Base-by-base conservation (phyloP, 2,797 vertebrate species). In the Triplophysa yarkandensis region DNA sequence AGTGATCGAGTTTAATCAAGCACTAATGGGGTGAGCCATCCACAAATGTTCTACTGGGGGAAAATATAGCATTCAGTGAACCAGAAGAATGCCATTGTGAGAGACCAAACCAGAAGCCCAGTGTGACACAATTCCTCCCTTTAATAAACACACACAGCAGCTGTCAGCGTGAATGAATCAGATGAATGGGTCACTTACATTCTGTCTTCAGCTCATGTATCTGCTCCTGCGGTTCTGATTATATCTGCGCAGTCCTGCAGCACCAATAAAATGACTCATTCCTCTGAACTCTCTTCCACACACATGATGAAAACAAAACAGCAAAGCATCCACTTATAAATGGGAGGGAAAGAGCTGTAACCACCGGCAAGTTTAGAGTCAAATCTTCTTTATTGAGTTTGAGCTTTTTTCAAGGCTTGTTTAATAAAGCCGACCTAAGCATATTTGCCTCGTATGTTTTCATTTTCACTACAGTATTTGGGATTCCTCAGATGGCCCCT, bases 221-320 rank as follows among this genome's bases (percentile, higher is more conserved):
- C 52, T 13, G 4, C 28, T 60, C 3, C 27, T 13, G 7, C 0
- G 25, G 41, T 46, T 21, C 30, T 16, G 19, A 50, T n/a, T 69
- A 34, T 16, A 8, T 39, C 65, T 21, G 52, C 34, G 34, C 34
- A 55, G 50, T 68, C 50, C 32, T 30, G 36, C 67, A 19, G 39
- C 52, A 30, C 5, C 10, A 27, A 36, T 27, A 43, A 25, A 36
- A 13, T 69, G 44, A 66, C 9, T 5, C 17, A 4, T 6, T 70
- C 54, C n/a, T 70, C 41, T 61, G 17, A 58, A 46, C 39, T n/a
- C 70, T n/a, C 25, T 28, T 21, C 3, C 25, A 48, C 27, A 74
- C 27, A 23, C 50, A 50, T 23, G 11, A 54, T 27, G 5, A 14
- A 52, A 54, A 54, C 5, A 14, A 6, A 14, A 27, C 2, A 16